Conservation (phyloP, 2,888 invertebrate species). For the Dilophus febrilis region DNA sequence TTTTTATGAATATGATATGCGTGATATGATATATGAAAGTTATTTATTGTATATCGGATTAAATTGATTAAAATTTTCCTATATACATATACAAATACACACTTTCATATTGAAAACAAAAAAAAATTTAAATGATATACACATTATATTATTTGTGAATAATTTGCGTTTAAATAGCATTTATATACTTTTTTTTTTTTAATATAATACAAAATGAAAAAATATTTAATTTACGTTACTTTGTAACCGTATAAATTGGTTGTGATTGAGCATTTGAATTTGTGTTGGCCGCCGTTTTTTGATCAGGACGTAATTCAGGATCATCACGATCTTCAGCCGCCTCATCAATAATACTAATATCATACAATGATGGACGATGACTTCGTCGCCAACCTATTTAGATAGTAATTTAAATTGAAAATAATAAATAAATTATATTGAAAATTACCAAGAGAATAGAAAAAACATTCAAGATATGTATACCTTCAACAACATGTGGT, state of each 20-base stretch:
- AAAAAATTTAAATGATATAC: no score
- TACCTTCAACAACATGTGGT: constrained; percentile 47
- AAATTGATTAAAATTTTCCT: no score
- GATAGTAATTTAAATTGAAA: background rate
- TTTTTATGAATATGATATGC: no score
- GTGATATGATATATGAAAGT: no score
- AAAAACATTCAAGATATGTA: constrained; percentile 6
- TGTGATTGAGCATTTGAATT: constrained; percentile 18
- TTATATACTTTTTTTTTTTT: no score
- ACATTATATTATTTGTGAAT: no score
- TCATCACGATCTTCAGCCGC: constrained; percentile 56
- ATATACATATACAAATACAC: no score
- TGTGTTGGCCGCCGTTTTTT: constrained; percentile 23
- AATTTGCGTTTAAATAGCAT: no score
- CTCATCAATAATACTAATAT: constrained; percentile 74
- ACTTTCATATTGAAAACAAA: no score
- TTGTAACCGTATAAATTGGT: constrained; percentile 12
- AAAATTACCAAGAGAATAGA: background rate
- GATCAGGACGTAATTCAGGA: constrained; percentile 25
- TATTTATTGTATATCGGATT: no score
- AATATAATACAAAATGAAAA: no score
- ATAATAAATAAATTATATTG: background rate
- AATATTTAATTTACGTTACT: constrained; percentile 6
- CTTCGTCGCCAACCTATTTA: constrained; percentile 59
- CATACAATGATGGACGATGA: constrained; percentile 66